Conservation (phyloP, 2,888 invertebrate genomes). For the Saturnia japonica region DNA sequence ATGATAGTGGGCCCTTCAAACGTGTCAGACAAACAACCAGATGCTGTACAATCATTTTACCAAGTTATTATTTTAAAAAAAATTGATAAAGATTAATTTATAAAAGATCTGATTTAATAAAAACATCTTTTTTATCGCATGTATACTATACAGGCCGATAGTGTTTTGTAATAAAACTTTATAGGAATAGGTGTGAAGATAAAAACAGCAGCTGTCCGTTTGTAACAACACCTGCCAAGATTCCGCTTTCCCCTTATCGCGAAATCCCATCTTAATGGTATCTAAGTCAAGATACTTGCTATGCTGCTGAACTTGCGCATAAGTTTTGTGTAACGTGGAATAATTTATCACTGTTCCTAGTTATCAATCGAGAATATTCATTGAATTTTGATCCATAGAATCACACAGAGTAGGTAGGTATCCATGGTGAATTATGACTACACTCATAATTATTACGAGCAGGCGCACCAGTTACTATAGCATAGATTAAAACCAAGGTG, state of each 20-base stretch:
- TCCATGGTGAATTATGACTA: background rate
- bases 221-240: slow-evolving; percentile 15
- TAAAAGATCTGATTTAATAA: background rate
- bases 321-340: slow-evolving; percentile 9
- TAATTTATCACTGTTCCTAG: slow-evolving; percentile 5
- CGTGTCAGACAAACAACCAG: no score
- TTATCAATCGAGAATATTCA: background rate
- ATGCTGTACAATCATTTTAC: no score
- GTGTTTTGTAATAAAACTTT: slow-evolving; percentile 5
- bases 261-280: slow-evolving; percentile 14
- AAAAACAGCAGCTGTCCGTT: slow-evolving; percentile 10
- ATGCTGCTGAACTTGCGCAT: slow-evolving; percentile 1
- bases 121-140: background rate
- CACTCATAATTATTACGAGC: background rate
- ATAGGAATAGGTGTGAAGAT: slow-evolving; percentile 13
- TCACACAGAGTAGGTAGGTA: background rate
- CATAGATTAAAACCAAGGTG: no score
- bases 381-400: background rate
- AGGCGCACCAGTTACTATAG: no score
- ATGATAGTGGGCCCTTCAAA: no score
- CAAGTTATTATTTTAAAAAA: no score
- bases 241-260: slow-evolving; percentile 11
- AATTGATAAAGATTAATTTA: no score
- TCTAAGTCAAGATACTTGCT: slow-evolving; percentile 13
- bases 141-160: background rate